Evolutionary conservation across 2,797 vertebrate species (phyloP).

Genomic region (Danio aesculapii): DNA sequence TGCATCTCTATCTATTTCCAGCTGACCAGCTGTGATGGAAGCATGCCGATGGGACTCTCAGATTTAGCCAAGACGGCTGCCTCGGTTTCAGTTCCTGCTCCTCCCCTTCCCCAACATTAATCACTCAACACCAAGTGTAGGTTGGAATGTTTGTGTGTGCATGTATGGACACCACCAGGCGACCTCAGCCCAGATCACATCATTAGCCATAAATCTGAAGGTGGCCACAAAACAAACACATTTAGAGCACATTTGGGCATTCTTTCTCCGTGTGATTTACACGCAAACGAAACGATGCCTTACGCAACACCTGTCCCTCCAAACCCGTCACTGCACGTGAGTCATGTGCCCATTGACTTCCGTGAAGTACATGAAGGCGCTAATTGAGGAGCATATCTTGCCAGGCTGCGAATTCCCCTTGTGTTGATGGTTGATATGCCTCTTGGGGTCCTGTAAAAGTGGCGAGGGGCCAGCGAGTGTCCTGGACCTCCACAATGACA

Average conservation of each 20-base stretch:
- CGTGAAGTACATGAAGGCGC: conserved; percentile 12
- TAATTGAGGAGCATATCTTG: conserved; percentile 38
- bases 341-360: background rate
- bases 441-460: conserved; percentile 20
- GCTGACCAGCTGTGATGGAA: conserved; percentile 70
- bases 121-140: conserved; percentile 52
- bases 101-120: conserved; percentile 49
- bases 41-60: conserved; percentile 69
- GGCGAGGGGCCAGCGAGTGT: conserved; percentile 41
- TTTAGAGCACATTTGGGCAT: conserved; percentile 36
- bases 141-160: conserved; percentile 45
- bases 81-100: conserved; percentile 44
- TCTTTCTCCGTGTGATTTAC: conserved; percentile 31
- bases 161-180: conserved; percentile 34
- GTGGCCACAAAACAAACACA: conserved; percentile 28
- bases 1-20: conserved; percentile 78
- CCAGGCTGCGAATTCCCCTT: conserved; percentile 43
- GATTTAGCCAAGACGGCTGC: conserved; percentile 66
- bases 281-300: conserved; percentile 22
- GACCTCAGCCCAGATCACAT: conserved; percentile 40
- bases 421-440: conserved; percentile 22
- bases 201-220: conserved; percentile 53
- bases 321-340: background rate
- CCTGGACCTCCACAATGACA: conserved; percentile 46
- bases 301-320: conserved; percentile 12